Evolutionary conservation across 2,888 invertebrate species (phyloP), one percentile per base, ranked within the genome.

Genomic region (Stegophylla sp.): DNA sequence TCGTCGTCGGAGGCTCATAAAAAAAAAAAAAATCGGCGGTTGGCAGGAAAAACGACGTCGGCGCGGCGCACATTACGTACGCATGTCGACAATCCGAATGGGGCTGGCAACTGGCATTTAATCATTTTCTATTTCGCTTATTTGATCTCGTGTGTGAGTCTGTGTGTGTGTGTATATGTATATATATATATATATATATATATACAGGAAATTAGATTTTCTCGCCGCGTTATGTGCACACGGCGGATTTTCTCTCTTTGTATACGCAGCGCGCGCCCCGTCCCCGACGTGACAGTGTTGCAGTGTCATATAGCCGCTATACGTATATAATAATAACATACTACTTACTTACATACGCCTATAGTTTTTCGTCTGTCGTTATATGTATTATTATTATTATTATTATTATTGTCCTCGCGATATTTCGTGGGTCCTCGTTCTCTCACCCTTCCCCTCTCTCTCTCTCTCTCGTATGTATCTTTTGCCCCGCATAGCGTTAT

Each of bases 1-100:
- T n/a, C n/a, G n/a, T n/a, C n/a, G n/a, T n/a, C 48, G 74, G 34
- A 15, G 20, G 34, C 74, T 15, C 63, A 73, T 63, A 56, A 56
- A 51, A 48, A 48, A 15, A 4, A 12, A 15, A 48, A 1, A 59
- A 74, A 28, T 15, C 13, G 45, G 34, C n/a, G 5, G n/a, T 20
- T 20, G 34, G 23, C 20, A 41, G 26, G 20, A 20, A 7, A 13
- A 28, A 1, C 3, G 34, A 43, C 28, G 15, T 10, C 67, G 20
- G 20, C 15, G 9, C 51, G 34, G 69, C 1, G 34, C 23, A 20
- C 71, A 64, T 64, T 43, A 23, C 23, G 17, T 12, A 15, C 51
- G 34, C 34, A 71, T n/a, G 53, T 45, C 20, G 56, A 34, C 34
- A 5, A 28, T 59, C 12, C 41, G 34, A 26, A 45, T 26, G n/a